Conservation (phyloP, 2,113 vertebrate species). For the Nansenia antarctica region DNA sequence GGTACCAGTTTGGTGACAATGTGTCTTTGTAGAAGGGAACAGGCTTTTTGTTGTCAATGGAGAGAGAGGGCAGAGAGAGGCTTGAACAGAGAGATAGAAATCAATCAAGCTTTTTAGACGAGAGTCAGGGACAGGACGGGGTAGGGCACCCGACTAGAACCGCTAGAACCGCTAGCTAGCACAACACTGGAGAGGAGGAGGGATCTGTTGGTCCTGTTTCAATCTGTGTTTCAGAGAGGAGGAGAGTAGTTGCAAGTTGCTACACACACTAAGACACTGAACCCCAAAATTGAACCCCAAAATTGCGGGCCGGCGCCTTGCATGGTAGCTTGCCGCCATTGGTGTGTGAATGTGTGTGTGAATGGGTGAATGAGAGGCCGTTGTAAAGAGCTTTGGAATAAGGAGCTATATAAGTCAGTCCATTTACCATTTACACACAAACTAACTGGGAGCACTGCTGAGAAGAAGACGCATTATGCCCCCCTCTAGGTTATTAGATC, state of each 20-base stretch:
- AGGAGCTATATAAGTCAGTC: too few relatives aligned
- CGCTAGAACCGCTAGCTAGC: not conserved
- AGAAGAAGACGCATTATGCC: too few relatives aligned
- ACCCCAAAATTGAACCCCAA: too few relatives aligned
- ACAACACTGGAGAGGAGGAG: not conserved
- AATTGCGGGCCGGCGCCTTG: too few relatives aligned
- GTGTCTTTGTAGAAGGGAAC: slow-evolving; percentile 2
- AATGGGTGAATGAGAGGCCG: too few relatives aligned
- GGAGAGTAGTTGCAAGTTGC: not conserved
- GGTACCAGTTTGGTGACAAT: not conserved
- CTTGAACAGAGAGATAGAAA: not conserved
- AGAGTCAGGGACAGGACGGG: not conserved
- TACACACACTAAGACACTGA: not conserved
- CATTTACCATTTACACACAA: too few relatives aligned
- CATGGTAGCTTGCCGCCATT: too few relatives aligned
- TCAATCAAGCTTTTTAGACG: not conserved
- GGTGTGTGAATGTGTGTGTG: too few relatives aligned
- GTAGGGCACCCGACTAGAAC: not conserved
- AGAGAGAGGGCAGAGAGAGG: not conserved
- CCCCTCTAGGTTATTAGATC: too few relatives aligned
- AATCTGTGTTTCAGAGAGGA: not conserved
- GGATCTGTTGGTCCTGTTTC: not conserved
- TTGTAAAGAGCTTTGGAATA: too few relatives aligned
- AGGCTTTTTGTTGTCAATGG: slow-evolving; percentile 6
- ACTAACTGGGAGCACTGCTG: too few relatives aligned